Evolutionary conservation across 37 sponge, comb jelly and placozoan genomes (phyloP), one percentile per base, ranked within the genome.

Genomic region (Tethya wilhelma): DNA sequence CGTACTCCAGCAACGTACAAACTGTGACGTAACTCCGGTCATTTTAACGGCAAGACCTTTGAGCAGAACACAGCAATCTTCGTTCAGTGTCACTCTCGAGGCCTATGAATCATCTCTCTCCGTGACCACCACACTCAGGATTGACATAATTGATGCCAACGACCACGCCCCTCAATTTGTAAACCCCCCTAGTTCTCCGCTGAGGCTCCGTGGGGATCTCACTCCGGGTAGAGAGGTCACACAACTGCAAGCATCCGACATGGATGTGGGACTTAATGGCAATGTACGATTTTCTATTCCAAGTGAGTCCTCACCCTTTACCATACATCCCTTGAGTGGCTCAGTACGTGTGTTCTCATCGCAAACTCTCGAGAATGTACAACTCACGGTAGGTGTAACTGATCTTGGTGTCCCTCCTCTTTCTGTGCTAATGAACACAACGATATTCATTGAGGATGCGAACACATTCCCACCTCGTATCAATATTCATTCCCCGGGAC

Each of bases 141-240:
- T 91, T 33, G 53, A 59, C 4, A 66, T 91, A n/a, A 3, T 86
- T 3, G 88, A 86, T 42, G 42, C 44, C 7, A 91, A 91, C 59
- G 73, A 78, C 38, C 45, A 91, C 26, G 14, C 74, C 3, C 91
- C 91, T 6, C 38, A 46, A 8, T 82, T 86, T 67, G 28, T 29
- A 2, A 57, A 34, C 29, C 37, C 71, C 9, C 37, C 46, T 25
- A 8, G 22, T 72, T 8, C 12, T 1, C 49, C 58, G 0, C 30
- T 79, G 2, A 31, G 8, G 4, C 19, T 86, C 1, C 32, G 59
- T 19, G 88, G 78, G 58, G 32, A 66, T 44, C 26, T 17, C 40
- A 4, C 45, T 7, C 43, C 60, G 25, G 74, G 74, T 20, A 46
- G 58, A 26, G 62, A 76, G 26, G 11, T 90, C 0, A 34, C 56